Evolutionary conservation across 2,888 invertebrate genomes (phyloP), one percentile per base, ranked within the genome.

Genomic region (Napeogenes inachia): DNA sequence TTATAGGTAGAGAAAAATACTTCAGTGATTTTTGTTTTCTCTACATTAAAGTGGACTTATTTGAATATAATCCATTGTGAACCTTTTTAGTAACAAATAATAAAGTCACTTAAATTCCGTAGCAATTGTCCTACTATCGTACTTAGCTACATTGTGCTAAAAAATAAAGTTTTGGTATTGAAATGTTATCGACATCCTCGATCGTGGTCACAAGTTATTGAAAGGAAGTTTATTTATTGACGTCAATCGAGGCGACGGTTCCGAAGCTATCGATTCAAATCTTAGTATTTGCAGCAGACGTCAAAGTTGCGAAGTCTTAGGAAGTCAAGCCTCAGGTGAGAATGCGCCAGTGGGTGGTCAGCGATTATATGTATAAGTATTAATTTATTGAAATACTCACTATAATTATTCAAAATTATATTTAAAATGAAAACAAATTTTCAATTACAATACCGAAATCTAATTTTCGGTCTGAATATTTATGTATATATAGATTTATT

Each of bases 291-390:
- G 80, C 75, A 77, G 74, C 77, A 73, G 76, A 78, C 83, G 87
- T 85, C 85, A 83, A 87, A 90, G 88, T 91, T 90, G 75, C 73
- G 82, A 89, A 91, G 87, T 85, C 88, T 87, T 88, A 86, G 78
- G 76, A 84, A 89, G 84, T 84, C 83, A 77, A 80, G 85, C 87
- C 87, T 80, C 87, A 87, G 88, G 89, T 88, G 89, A 85, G 85
- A 89, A 89, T 91, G 90, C 85, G 90, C 86, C 84, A 89, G 90
- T 89, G 87, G 53, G 66, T 55, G 64, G 62, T 53, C 64, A 58
- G 60, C 59, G 45, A 54, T 54, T 54, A 33, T 45, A 33, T 4
- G 13, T 54, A 13, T 50, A 50, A 10, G 30, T 30, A 30, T 42
- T 30, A 6, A 50, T 50, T 13, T 3, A 30, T 42, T 42, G 10